These are phyloP conservation scores for Ips nitidus DNA, from an alignment of 1,140 invertebrate species.

Conservation along the genomic window DNA sequence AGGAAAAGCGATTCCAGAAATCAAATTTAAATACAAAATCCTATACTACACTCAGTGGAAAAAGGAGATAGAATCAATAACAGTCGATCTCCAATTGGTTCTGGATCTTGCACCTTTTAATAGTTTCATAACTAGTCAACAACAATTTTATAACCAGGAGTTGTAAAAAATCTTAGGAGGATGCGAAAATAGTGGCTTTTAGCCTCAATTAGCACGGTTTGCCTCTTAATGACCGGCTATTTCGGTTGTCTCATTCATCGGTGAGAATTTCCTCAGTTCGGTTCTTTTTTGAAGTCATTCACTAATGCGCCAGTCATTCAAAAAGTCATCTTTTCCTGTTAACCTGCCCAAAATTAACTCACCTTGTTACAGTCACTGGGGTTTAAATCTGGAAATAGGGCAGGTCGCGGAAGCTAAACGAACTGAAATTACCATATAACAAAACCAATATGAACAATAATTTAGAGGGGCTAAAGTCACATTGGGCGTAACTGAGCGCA, in stretches of 20 bases:
- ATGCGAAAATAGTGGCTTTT: not conserved
- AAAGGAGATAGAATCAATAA: too few relatives aligned
- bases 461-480: slow-evolving; percentile 2
- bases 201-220: slow-evolving; percentile 4
- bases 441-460: too few relatives aligned
- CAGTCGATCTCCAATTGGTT: too few relatives aligned
- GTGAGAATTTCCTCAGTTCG: slow-evolving; percentile 8
- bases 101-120: too few relatives aligned
- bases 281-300: slow-evolving; percentile 14
- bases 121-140: too few relatives aligned
- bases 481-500: slow-evolving; percentile 35
- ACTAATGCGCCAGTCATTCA: slow-evolving; percentile 20
- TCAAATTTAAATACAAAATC: too few relatives aligned
- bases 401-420: slow-evolving; percentile 1
- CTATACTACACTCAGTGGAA: too few relatives aligned
- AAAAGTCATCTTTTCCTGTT: slow-evolving; percentile 5
- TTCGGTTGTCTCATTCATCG: slow-evolving; percentile 22
- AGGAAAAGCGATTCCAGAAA: too few relatives aligned
- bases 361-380: not conserved
- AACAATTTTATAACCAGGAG: too few relatives aligned
- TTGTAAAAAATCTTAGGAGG: too few relatives aligned
- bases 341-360: slow-evolving; percentile 3
- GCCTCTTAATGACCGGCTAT: slow-evolving; percentile 16
- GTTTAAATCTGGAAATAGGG: slow-evolving; percentile 9
- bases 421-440: not conserved